Evolutionary conservation across 2,797 vertebrate genomes (phyloP), one percentile per base, ranked within the genome.

Genomic region (Echiichthys vipera): DNA sequence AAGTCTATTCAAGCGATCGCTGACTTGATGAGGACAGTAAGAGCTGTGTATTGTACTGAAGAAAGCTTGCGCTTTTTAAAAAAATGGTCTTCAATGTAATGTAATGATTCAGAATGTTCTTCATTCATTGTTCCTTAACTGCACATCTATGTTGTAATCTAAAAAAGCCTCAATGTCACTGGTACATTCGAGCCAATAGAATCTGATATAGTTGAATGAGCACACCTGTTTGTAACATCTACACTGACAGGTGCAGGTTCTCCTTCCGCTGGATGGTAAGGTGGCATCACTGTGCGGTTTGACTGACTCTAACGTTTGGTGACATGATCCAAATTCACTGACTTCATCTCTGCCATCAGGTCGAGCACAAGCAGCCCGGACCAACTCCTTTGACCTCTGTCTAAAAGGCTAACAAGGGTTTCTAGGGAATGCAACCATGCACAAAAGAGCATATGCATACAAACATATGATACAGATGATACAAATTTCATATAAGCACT

Each of bases 181-280:
- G 3, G 5, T 24, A 7, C 18, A 25, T 59, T 24, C 47, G 15
- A 64, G 30, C 32, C 20, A 27, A 73, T 4, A 50, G 7, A 61
- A 25, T 67, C 15, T 42, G 45, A 55, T 24, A 14, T 9, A 15
- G 49, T 30, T 69, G 37, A 62, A 32, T 40, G 27, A 32, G 30
- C 22, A 46, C 67, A 77, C 63, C 71, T 72, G 81, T 74, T 78
- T 45, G 17, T 17, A 57, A 25, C 30, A 47, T 42, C 51, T 62
- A 17, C 36, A 34, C 62, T 55, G 58, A 37, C 83, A 75, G 73
- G 74, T 78, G 74, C 58, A 45, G 24, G 34, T 46, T 75, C 64
- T 75, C 71, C 57, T 46, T 45, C 59, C 7, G 3, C 39, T 66
- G 68, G 51, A 30, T 57, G 4, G 5, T 51, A 34, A 74, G 34